Conservation (phyloP, 2,113 vertebrate genomes). For the Eudyptes chrysolophus region DNA sequence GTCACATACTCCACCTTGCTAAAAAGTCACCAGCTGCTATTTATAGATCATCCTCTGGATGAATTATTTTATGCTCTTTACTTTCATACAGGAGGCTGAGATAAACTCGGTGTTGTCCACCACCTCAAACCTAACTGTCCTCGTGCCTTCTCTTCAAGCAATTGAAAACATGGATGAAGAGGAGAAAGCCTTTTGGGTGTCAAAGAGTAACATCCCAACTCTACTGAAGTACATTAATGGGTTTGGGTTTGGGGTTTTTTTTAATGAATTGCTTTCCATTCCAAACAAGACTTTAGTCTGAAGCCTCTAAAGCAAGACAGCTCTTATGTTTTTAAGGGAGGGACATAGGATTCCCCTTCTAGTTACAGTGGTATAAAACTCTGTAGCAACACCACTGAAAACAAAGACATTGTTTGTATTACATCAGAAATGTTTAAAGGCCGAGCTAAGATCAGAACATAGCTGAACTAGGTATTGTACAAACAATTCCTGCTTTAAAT, state of each 20-base stretch:
- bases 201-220: constrained; percentile 76
- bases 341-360: background rate
- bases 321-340: background rate
- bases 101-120: constrained; percentile 70
- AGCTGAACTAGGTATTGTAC: background rate
- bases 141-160: constrained; percentile 84
- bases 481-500: background rate
- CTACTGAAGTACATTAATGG: constrained; percentile 81
- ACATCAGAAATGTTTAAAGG: background rate
- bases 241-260: background rate
- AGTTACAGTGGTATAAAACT: background rate
- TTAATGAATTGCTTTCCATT: background rate
- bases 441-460: background rate
- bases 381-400: background rate
- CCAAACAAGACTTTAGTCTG: background rate
- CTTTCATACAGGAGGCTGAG: constrained; percentile 73
- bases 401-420: background rate
- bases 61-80: background rate
- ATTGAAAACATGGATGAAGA: constrained; percentile 78
- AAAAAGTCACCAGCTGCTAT: background rate
- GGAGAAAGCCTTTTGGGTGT: constrained; percentile 84
- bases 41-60: background rate
- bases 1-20: constrained; percentile 3
- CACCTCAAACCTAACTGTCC: constrained; percentile 82
- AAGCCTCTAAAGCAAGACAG: background rate